phyloP scores from a whole-genome alignment of 2,113 vertebrate species.

The Neodon shergylaensis region DNA sequence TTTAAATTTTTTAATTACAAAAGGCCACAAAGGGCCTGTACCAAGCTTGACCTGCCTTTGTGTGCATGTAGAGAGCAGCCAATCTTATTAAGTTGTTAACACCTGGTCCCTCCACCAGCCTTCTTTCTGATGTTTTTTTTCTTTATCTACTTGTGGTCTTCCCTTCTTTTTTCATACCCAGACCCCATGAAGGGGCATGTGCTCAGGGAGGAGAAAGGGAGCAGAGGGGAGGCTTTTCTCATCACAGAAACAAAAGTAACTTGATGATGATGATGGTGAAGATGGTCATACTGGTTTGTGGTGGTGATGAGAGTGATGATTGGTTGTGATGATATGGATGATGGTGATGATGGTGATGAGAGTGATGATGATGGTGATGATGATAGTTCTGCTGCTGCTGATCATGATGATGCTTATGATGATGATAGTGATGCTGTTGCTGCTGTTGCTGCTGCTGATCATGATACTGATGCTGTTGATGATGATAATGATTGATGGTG shows the following conservation, averaged over 20 bases:
- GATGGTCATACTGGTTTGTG: neutral
- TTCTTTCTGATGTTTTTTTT: neutral
- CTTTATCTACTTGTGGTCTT: neutral
- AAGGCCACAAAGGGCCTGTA: neutral
- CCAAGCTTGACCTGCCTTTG: neutral
- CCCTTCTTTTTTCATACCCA: neutral
- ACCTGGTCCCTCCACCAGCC: too few species aligned
- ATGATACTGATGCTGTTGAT: too few species aligned
- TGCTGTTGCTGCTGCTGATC: too few species aligned
- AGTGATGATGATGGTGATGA: neutral
- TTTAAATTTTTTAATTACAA: conserved; percentile 8
- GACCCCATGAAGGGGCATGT: neutral
- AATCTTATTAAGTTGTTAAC: neutral
- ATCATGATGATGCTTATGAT: too few species aligned
- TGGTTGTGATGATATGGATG: neutral
- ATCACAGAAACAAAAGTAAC: too few species aligned
- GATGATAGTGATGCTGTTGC: too few species aligned
- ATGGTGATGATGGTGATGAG: neutral
- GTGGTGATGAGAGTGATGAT: neutral
- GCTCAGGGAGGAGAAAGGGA: neutral
- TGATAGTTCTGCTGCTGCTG: too few species aligned
- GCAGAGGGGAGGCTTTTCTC: neutral
- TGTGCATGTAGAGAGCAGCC: neutral
- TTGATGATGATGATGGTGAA: neutral
- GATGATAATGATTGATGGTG: too few species aligned